phyloP scores from a whole-genome alignment of 2,797 vertebrate genomes.

The Mus minutoides region DNA sequence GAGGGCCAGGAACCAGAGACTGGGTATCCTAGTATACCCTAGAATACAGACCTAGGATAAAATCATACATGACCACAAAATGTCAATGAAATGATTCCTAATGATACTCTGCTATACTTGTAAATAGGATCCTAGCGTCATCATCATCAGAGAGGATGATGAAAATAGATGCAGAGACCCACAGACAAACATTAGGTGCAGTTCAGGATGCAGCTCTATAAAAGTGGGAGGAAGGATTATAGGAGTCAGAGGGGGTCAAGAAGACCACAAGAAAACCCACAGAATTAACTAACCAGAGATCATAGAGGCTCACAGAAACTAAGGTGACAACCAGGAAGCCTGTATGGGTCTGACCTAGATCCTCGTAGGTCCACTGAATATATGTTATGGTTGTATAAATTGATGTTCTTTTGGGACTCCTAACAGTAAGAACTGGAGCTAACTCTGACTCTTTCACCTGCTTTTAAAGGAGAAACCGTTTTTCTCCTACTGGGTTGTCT shows the following conservation, averaged over 20 bases:
- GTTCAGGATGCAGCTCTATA: not conserved
- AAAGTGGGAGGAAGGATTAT: not conserved
- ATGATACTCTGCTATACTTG: not conserved
- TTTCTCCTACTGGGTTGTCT: not conserved
- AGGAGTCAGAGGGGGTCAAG: not conserved
- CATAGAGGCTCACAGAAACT: not conserved
- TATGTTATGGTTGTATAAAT: not conserved
- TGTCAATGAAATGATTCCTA: not conserved
- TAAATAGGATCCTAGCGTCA: not conserved
- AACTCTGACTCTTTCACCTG: not conserved
- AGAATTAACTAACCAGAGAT: not conserved
- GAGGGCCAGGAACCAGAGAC: not conserved
- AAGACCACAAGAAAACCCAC: not conserved
- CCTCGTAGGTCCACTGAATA: not conserved
- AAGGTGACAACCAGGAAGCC: not conserved
- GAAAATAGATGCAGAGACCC: not conserved
- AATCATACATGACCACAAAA: not conserved
- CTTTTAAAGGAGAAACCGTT: not conserved
- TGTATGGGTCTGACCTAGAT: not conserved
- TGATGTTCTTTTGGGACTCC: not conserved
- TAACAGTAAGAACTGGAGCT: not conserved
- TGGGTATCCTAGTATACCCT: not conserved
- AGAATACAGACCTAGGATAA: not conserved
- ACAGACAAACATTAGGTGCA: not conserved
- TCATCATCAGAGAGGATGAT: not conserved